A percentile compares a stretch with the other conserved stretches of the same genome.
Evolutionary conservation across 2,113 vertebrate genomes (phyloP).

Genomic region (Ursus arctos): DNA sequence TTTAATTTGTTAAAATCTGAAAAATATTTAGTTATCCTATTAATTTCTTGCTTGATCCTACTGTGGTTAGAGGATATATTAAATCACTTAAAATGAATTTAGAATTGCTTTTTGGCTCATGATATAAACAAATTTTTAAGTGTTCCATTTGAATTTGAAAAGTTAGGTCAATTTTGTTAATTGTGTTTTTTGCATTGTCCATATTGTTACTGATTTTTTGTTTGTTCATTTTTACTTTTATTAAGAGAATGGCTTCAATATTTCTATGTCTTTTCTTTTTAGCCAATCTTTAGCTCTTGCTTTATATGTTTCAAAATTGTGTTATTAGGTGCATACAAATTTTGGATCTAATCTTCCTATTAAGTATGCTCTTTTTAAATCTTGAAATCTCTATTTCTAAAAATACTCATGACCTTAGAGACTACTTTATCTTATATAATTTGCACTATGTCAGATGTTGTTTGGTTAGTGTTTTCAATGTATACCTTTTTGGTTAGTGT

Average conservation of each 20-base stretch:
- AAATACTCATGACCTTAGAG: not conserved
- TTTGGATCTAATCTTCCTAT: not conserved
- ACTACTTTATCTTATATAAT: not conserved
- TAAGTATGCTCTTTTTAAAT: not conserved
- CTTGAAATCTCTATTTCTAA: conserved; percentile 1
- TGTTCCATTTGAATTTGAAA: not conserved
- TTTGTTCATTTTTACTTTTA: not conserved
- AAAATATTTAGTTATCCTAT: not conserved
- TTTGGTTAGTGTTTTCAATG: not conserved
- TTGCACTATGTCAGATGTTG: not conserved
- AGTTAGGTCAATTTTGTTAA: not conserved
- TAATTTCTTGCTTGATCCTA: not conserved
- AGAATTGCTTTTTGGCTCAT: not conserved
- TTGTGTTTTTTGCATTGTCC: not conserved
- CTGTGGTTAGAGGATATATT: not conserved
- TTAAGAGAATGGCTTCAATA: not conserved
- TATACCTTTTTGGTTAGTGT: not conserved
- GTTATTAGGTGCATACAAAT: not conserved
- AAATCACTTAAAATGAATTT: not conserved
- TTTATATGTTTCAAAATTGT: conserved; percentile 24
- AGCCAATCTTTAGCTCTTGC: not conserved
- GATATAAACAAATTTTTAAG: not conserved
- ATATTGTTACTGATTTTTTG: not conserved
- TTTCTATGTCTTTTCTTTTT: not conserved
- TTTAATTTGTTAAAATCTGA: not conserved